Evolutionary conservation across 2,888 invertebrate species (phyloP).

Genomic region (Tholera decimalis): DNA sequence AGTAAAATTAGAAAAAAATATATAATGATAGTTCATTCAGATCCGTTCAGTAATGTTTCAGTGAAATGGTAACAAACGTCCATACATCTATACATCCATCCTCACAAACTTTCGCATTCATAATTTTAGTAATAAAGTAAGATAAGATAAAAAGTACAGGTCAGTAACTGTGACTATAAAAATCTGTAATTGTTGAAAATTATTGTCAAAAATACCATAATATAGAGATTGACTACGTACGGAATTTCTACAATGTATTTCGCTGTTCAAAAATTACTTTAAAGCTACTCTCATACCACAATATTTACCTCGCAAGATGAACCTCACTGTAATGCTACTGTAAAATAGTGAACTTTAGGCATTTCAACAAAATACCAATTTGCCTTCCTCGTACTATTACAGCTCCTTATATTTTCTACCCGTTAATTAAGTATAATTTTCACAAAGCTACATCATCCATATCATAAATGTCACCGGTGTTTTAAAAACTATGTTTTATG

Average conservation of each 20-base stretch:
- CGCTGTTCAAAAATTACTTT: background rate
- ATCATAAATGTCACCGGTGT: conserved; percentile 47
- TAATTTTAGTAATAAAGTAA: no score
- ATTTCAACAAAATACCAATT: conserved; percentile 12
- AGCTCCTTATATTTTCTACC: background rate
- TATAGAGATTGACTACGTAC: background rate
- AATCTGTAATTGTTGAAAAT: background rate
- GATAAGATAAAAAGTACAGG: no score
- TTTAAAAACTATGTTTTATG: conserved; percentile 54
- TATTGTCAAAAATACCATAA: background rate
- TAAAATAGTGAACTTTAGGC: background rate
- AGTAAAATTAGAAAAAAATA: no score
- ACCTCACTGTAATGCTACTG: background rate
- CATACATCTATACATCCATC: no score
- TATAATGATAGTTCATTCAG: no score
- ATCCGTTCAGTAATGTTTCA: no score
- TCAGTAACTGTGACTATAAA: no score
- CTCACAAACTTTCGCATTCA: no score
- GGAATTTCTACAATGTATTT: background rate
- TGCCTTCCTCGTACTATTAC: background rate
- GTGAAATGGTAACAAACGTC: no score
- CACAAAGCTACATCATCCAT: conserved; percentile 35
- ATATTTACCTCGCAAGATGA: background rate
- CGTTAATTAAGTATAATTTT: conserved; percentile 27
- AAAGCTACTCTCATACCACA: background rate